Evolutionary conservation across 2,797 vertebrate species (phyloP), one percentile per base, ranked within the genome.

Genomic region (Pangasius sanitwongsei): DNA sequence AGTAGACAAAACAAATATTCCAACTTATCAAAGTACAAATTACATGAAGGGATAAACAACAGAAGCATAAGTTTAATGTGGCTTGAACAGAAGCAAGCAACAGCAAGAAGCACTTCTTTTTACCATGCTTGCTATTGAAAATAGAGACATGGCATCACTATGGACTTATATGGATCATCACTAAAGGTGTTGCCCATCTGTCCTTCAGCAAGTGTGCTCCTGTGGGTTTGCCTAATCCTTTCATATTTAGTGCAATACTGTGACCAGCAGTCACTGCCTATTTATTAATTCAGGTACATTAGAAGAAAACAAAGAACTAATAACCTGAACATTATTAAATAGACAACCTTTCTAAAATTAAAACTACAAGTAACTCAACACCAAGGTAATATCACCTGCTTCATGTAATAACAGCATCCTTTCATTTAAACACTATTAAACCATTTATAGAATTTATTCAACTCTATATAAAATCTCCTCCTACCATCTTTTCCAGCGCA

Each of bases 401-500:
- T 78, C 12, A 78, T 50, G 48, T 50, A 77, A 16, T 16, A 78
- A 78, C 44, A 16, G 0, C 28, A 55, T 78, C 50, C 31, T 16
- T 70, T 70, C 67, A 70, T 70, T 70, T 37, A 16, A 80, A 55
- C 1, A 20, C 50, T 13, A 83, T 44, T 83, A 41, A 48, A 48
- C 1, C 2, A 48, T 44, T 28, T 61, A 61, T 11, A 61, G 3
- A 61, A 48, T 83, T 67, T 67, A 18, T 16, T 37, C 6, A 70
- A 55, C 2, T 31, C 31, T 28, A 34, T 57, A 80, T 16, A 55
- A 31, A 28, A 65, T 44, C 25, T 37, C 15, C 16, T 53, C 91
- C 83, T 80, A 93, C 96, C 92, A 0, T 86, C 16, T 3, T 2
- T 0, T 1, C 61, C 85, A 4, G 83, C 18, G 86, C 96, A 97